These are phyloP conservation scores for Cosmia trapezina DNA, from an alignment of 2,888 invertebrate species.

Conservation along the genomic window DNA sequence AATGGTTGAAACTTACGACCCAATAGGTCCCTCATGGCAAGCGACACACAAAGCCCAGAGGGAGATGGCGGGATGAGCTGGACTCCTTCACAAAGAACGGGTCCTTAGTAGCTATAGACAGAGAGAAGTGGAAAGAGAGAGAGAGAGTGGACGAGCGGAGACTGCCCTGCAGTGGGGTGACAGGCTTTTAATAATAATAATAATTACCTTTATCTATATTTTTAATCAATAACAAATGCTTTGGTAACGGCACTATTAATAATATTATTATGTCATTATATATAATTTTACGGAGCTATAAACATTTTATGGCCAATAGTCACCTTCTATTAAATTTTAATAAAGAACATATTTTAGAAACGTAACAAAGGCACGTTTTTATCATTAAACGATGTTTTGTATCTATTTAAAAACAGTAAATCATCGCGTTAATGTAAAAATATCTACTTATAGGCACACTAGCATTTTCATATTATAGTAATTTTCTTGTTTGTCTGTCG, in stretches of 20 bases:
- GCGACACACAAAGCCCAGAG: no score
- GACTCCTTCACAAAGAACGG: no score
- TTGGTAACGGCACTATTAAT: slow-evolving; percentile 16
- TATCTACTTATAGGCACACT: background rate
- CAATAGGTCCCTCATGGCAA: no score
- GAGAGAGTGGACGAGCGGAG: no score
- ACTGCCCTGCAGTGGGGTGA: no score
- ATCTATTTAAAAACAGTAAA: background rate
- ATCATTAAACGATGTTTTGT: slow-evolving; percentile 20
- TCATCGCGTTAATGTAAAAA: background rate
- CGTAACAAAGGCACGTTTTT: slow-evolving; percentile 29
- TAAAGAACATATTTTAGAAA: slow-evolving; percentile 9
- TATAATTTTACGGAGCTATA: slow-evolving; percentile 13
- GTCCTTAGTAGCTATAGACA: no score
- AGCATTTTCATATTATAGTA: no score
- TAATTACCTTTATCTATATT: background rate
- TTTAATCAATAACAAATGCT: slow-evolving; percentile 1
- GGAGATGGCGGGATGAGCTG: no score
- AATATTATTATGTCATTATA: background rate
- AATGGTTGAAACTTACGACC: no score
- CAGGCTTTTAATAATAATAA: no score
- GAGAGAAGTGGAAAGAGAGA: no score
- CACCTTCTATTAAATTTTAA: slow-evolving; percentile 21
- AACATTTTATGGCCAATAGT: slow-evolving; percentile 26
- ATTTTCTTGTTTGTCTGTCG: no score